A percentile compares a stretch with the other conserved stretches of the same genome.
These are phyloP conservation scores for Tenthredo distinguenda DNA, from an alignment of 2,888 invertebrate genomes.

Conservation along the genomic window DNA sequence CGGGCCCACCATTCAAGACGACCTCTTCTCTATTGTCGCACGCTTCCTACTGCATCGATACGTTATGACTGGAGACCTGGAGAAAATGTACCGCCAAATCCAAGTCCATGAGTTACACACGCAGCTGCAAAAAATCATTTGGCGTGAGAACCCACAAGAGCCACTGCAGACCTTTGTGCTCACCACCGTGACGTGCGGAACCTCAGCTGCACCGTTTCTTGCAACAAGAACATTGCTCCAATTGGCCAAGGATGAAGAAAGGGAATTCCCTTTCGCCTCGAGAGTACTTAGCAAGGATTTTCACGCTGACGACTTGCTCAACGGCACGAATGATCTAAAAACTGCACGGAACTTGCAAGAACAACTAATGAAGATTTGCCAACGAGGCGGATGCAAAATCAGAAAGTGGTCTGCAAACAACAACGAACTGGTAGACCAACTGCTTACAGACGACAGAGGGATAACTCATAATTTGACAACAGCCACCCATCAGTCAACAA, in stretches of 20 bases:
- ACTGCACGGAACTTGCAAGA: constrained; percentile 55
- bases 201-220: constrained; percentile 63
- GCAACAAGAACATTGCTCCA: constrained; percentile 61
- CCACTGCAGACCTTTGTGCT: constrained; percentile 57
- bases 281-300: constrained; percentile 55
- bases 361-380: constrained; percentile 54
- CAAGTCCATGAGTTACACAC: constrained; percentile 57
- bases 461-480: not conserved
- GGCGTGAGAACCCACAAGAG: constrained; percentile 58
- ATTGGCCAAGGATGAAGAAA: constrained; percentile 57
- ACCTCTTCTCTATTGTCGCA: constrained; percentile 60
- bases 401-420: constrained; percentile 60
- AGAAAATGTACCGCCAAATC: constrained; percentile 68
- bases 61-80: constrained; percentile 66
- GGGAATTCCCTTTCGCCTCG: constrained; percentile 57
- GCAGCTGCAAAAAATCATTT: constrained; percentile 66
- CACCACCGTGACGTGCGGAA: constrained; percentile 65
- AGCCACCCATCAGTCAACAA: not conserved
- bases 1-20: constrained; percentile 63
- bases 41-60: constrained; percentile 60
- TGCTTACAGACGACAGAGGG: not conserved
- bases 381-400: constrained; percentile 55
- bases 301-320: constrained; percentile 64
- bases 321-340: constrained; percentile 56
- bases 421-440: not conserved